A percentile compares a stretch with the other conserved stretches of the same genome.
Conservation (phyloP, 2,113 vertebrate species). For the Larimichthys polyactis region DNA sequence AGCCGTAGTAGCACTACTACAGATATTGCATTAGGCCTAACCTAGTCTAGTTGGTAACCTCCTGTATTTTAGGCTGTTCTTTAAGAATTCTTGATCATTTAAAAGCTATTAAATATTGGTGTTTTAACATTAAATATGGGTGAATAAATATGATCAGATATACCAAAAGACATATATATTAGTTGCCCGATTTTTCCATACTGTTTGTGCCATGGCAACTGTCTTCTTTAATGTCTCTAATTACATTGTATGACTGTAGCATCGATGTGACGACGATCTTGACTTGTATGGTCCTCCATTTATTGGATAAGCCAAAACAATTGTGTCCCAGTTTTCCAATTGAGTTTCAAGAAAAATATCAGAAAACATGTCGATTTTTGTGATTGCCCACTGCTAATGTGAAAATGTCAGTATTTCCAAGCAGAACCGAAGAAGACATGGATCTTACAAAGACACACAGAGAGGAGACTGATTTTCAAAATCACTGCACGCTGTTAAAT, state of each 20-base stretch:
- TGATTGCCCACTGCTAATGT: background rate
- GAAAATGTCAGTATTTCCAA: background rate
- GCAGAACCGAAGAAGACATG: background rate
- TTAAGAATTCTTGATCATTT: slow-evolving; percentile 21
- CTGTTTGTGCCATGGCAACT: background rate
- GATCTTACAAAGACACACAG: background rate
- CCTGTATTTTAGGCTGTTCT: slow-evolving; percentile 39
- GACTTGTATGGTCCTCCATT: background rate
- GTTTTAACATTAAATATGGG: slow-evolving; percentile 32
- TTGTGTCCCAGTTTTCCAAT: background rate
- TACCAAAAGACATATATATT: background rate
- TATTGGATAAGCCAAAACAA: background rate
- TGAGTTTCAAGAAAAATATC: background rate
- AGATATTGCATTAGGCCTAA: slow-evolving; percentile 70
- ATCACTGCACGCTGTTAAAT: background rate
- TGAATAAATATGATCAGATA: background rate
- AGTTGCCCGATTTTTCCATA: background rate
- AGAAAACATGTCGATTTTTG: background rate
- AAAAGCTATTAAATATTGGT: slow-evolving; percentile 23
- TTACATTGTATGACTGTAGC: background rate
- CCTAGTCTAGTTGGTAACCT: slow-evolving; percentile 66
- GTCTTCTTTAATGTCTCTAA: background rate
- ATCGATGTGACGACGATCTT: background rate
- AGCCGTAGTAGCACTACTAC: slow-evolving; percentile 68
- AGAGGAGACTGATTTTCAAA: background rate